Evolutionary conservation across 2,888 invertebrate genomes (phyloP).

Genomic region (Lasioglossum malachurum): DNA sequence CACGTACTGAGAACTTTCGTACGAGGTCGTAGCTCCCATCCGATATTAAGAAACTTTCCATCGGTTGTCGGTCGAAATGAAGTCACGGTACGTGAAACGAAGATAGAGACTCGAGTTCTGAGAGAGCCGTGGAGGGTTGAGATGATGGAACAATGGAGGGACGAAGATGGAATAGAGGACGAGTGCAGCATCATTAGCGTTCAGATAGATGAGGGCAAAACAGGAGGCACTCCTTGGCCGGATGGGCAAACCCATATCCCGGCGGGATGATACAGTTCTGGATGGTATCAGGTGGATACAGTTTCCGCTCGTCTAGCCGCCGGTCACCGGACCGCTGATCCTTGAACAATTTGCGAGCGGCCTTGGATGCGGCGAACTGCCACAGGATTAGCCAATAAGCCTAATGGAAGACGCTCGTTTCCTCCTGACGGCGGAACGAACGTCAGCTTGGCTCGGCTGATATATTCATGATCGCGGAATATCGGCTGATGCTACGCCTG

Average conservation of each 20-base stretch:
- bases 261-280: conserved; percentile 39
- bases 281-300: conserved; percentile 59
- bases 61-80: conserved; percentile 74
- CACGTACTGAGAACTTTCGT: conserved; percentile 58
- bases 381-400: conserved; percentile 71
- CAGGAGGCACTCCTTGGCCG: conserved; percentile 72
- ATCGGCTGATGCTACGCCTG: conserved; percentile 50
- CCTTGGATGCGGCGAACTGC: conserved; percentile 56
- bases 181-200: conserved; percentile 72
- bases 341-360: conserved; percentile 63
- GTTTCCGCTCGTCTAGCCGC: conserved; percentile 68
- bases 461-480: conserved; percentile 57
- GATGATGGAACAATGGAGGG: not conserved
- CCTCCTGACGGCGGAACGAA: conserved; percentile 53
- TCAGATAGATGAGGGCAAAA: conserved; percentile 79
- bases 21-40: conserved; percentile 66
- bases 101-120: conserved; percentile 10
- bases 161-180: conserved; percentile 21
- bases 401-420: conserved; percentile 75
- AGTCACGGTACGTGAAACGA: conserved; percentile 58
- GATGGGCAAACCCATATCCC: conserved; percentile 59
- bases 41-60: conserved; percentile 83
- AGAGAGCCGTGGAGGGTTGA: not conserved
- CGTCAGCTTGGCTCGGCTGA: conserved; percentile 36
- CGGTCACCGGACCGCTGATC: conserved; percentile 60